Evolutionary conservation across 2,797 vertebrate genomes (phyloP), one percentile per base, ranked within the genome.

Genomic region (Chaunax sp.): DNA sequence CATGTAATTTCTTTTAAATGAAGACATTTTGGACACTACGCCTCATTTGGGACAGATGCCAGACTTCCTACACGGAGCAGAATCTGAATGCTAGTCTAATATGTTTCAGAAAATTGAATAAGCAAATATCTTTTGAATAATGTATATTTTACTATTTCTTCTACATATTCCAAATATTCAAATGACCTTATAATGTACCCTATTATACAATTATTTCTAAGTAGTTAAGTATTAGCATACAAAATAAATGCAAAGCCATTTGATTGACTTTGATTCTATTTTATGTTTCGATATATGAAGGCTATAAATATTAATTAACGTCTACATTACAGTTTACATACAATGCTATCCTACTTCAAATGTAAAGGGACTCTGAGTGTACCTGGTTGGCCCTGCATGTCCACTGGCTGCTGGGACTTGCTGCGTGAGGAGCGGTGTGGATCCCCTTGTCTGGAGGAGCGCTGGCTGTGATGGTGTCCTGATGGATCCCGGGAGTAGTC

Each of bases 401-500:
- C 93, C 54, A 72, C 74, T 28, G 55, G 79, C 38, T 87, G 83
- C 72, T 92, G 91, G 53, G 92, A 93, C 43, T 93, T 92, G 90
- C 89, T 94, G 84, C 45, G 94, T 74, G 83, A 95, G 67, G 10
- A 77, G 1, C 94, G 95, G 57, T 94, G 85, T 37, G 95, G 94
- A 19, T 94, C 92, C 59, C 96, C 96, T 75, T 95, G 95, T 62
- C 95, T 87, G 64, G 96, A 96, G 13, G 96, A 88, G 7, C 91
- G 90, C 47, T 95, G 92, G 56, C 93, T 77, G 0, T 97, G 96
- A 78, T 97, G 97, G 81, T 97, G 96, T 7, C 92, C 88, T 15
- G 96, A 83, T 0, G 94, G 87, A 75, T 94, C 94, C 2, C 96
- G 93, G 25, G 96, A 90, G 11, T 98, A 97, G 14, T 99, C 98